These are phyloP conservation scores for Eufriesea mexicana DNA, from an alignment of 1,140 invertebrate genomes.

Conservation along the genomic window DNA sequence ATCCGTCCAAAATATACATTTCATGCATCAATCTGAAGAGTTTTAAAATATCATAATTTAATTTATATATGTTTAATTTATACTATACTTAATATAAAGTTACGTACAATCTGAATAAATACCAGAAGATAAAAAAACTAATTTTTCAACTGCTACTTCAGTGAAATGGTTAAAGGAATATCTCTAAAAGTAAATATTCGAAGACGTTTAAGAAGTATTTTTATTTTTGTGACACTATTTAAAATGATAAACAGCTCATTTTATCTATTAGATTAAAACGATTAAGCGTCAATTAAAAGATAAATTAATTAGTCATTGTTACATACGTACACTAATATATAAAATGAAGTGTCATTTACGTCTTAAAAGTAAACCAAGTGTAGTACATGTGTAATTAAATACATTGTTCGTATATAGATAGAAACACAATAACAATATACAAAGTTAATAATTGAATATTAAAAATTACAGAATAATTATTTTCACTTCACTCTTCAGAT, in stretches of 20 bases:
- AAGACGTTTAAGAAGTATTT: not conserved
- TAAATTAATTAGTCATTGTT: not conserved
- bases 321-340: not conserved
- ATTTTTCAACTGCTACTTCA: not conserved
- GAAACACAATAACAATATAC: not conserved
- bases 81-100: not conserved
- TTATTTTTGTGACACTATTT: not conserved
- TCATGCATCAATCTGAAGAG: not conserved
- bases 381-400: not conserved
- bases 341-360: not conserved
- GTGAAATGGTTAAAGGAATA: not conserved
- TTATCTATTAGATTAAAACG: not conserved
- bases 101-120: not conserved
- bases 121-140: not conserved
- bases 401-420: not conserved
- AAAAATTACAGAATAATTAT: conserved; percentile 4
- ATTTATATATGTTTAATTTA: not conserved
- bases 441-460: conserved; percentile 3
- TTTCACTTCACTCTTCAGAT: not conserved
- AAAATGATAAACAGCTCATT: not conserved
- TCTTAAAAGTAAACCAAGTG: conserved; percentile 1
- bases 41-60: not conserved
- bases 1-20: not conserved
- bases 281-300: conserved; percentile 15
- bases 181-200: not conserved